phyloP scores from a whole-genome alignment of 2,797 vertebrate genomes.

The Carduelis carduelis region DNA sequence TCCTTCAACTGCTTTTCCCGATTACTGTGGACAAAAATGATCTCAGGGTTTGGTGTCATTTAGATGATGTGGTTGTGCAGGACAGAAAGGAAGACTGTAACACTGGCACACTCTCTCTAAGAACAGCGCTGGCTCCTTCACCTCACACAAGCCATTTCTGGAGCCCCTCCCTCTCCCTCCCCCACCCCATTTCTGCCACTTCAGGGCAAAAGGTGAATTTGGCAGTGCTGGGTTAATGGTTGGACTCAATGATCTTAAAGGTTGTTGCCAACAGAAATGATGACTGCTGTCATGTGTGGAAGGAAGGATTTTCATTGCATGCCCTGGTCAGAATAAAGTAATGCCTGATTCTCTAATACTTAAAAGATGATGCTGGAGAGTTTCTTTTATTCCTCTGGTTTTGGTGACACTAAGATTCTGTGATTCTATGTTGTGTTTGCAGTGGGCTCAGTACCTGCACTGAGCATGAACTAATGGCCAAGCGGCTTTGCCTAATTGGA shows the following conservation, averaged over 20 bases:
- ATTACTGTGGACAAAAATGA: not conserved
- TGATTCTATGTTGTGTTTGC: not conserved
- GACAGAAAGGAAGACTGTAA: not conserved
- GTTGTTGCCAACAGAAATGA: not conserved
- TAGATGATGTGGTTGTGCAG: no score
- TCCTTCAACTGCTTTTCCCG: not conserved
- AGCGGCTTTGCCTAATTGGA: not conserved
- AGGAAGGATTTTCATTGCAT: not conserved
- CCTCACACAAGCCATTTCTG: not conserved
- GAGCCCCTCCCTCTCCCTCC: not conserved
- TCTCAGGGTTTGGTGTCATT: not conserved
- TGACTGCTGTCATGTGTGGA: not conserved
- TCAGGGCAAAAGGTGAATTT: not conserved
- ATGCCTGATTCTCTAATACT: not conserved
- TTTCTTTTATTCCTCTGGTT: not conserved
- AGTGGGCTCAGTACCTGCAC: not conserved
- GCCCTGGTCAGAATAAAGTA: not conserved
- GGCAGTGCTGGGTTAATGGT: not conserved
- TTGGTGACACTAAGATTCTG: not conserved
- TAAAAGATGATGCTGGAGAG: not conserved
- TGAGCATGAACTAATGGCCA: not conserved
- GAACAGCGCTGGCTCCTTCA: fast-evolving
- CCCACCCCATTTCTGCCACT: not conserved
- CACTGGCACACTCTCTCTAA: not conserved
- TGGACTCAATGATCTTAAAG: not conserved